Evolutionary conservation across 2,113 vertebrate species (phyloP), one percentile per base, ranked within the genome.

Genomic region (Varanus salvator): DNA sequence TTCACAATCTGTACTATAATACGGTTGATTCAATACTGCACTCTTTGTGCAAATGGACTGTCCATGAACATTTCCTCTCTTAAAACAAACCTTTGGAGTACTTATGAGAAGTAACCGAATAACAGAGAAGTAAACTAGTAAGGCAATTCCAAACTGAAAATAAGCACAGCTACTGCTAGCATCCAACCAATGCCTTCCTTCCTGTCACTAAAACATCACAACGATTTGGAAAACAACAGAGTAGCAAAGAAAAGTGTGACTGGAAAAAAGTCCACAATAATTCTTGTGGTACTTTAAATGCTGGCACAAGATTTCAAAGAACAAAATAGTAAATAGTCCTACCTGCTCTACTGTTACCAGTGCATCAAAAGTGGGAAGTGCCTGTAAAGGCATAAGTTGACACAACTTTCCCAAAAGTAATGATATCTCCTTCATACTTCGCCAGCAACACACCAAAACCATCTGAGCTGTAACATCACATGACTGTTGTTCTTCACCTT

Each of bases 361-460:
- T 3, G 94, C 97, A 54, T 92, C 87, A 57, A 91, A 86, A 74
- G 93, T 93, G 92, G 93, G 85, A 44, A 83, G 0, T n/a, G 89
- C 29, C 74, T 92, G 94, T n/a, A 97, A 91, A 57, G 98, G 98
- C 9, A 99, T 93, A 92, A 97, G 97, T 93, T 98, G 98, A 95
- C 98, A 99, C 92, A 99, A 94, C 1, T 98, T 97, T 57, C 99
- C 99, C 9, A 99, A 93, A 83, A 99, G 97, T 95, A 99, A 97
- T 93, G 98, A 98, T 34, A 99, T 98, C 95, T 99, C 99, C 97
- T 99, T 99, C 99, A 99, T 99, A 91, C 98, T 99, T 95, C 99
- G 97, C 99, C 99, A 99, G 94, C 99, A 99, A 92, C 98, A 99
- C 0, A 99, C 98, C 91, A 99, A 97, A 84, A 99, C 98, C 98